Base-by-base conservation (phyloP, 53 echinoderm and acorn worm species). In the Paelopatides confundens region DNA sequence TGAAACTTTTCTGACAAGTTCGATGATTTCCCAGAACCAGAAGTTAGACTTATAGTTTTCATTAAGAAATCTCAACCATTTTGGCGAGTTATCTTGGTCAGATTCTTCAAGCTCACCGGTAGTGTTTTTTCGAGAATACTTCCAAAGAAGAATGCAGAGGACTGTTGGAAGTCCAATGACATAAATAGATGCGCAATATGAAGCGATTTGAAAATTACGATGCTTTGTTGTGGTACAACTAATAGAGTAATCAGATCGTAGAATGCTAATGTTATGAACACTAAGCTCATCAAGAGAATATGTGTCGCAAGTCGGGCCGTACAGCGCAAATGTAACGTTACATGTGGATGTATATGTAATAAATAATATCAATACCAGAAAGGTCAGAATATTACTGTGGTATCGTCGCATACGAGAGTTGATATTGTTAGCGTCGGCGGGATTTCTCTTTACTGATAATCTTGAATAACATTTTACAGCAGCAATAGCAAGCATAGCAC, bases 1-100 rank as follows among this genome's bases (percentile, higher is more conserved):
- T 7, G 82, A 82, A 26, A 63, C 63, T 33, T 82, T 82, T 3
- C 82, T 6, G 1, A 82, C 10, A 23, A 82, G 64, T 35, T 82
- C 82, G 18, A 82, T 18, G 38, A 82, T 82, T 36, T 82, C 82
- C 82, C 82, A 82, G 63, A n/a, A 82, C 82, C 82, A 82, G 28
- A 82, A 82, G 26, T 38, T 30, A 18, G 30, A 33, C 6, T 82
- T 62, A 37, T 82, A 82, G 9, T 82, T 82, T 38, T 82, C 82
- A 35, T 38, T 17, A 0, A 82, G 64, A 31, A 82, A 82, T n/a
- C 64, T 53, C 62, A 82, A 26, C 63, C 82, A 82, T 27, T 13
- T 82, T 54, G 82, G 33, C 23, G 28, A 49, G 26, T 21, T 21
- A 8, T 15, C 47, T 33, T 37, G 15, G 11, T 1, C 31, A 49